Base-by-base conservation (phyloP, 2,888 invertebrate species). In the Campoplex capitator region DNA sequence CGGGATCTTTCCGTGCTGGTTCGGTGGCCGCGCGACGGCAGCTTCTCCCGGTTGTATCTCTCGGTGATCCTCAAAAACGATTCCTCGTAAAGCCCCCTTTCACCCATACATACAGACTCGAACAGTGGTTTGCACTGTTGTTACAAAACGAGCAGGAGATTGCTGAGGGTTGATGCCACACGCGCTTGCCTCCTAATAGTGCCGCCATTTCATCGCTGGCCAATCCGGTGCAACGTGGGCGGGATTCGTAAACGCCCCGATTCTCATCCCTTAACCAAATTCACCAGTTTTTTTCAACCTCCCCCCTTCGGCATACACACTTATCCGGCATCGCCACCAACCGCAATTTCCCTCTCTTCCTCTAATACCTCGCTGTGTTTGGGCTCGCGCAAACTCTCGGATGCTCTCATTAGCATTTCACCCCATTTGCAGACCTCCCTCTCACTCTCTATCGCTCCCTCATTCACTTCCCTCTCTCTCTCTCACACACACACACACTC, bases 331-430 rank as follows among this genome's bases (percentile, higher is more conserved):
- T 84, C 85, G 58, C 78, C 74, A 77, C 80, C 58, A 87, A 87
- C 87, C 87, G 83, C 87, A 87, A 85, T 71, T 71, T 71, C 71
- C 62, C 58, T 48, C 68, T 71, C 58, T 48, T 75, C 32, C 67
- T 65, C 11, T 38, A 13, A 56, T 56, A 35, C 23, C 8, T 16
- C 16, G 45, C 42, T 70, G 56, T 54, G 11, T 68, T 45, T 70
- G 76, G 35, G 48, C 71, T 32, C 42, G 76, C 75, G 70, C 76
- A 48, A 58, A 28, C 62, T 74, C 74, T 51, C 51, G 1, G 70
- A 74, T 75, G 23, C 71, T 84, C 90, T 93, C 93, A 93, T 93
- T 93, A 93, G 92, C 93, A 93, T 93, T 91, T 91, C 91, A 89
- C 90, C 91, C 92, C 90, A 90, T 92, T 88, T 86, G 82, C 71